Percentiles rank a stretch among this genome's conserved stretches.
Conservation (phyloP, 2,797 vertebrate genomes). For the Nyctalus aviator region DNA sequence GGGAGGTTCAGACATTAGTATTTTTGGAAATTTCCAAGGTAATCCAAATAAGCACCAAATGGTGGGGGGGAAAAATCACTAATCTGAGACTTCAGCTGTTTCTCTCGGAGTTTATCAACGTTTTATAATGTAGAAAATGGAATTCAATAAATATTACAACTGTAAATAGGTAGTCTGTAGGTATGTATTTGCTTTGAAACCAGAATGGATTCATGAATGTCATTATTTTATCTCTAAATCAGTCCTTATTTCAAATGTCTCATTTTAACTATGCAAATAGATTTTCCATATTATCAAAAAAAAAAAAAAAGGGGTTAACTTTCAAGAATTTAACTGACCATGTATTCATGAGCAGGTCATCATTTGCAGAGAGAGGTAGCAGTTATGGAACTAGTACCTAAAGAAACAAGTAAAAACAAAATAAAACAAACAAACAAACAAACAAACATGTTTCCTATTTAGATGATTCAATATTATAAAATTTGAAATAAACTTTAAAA, state of each 20-base stretch:
- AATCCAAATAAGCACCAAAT: not conserved
- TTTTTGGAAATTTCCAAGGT: not conserved
- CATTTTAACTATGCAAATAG: not conserved
- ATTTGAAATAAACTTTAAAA: not conserved
- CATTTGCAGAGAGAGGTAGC: not conserved
- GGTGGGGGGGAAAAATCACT: not conserved
- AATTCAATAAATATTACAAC: not conserved
- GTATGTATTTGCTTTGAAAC: not conserved
- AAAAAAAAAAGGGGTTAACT: not conserved
- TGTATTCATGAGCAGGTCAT: not conserved
- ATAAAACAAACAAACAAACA: not conserved
- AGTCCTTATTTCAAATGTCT: not conserved
- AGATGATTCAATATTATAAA: not conserved
- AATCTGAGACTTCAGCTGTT: not conserved
- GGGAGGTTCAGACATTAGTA: not conserved
- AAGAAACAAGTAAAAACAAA: not conserved
- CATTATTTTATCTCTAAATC: constrained; percentile 13
- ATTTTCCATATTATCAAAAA: not conserved
- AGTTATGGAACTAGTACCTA: not conserved
- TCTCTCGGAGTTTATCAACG: not conserved
- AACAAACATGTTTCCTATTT: not conserved
- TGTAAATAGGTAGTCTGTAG: not conserved
- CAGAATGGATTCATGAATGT: not conserved
- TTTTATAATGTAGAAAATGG: not conserved
- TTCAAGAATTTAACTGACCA: not conserved